Base-by-base conservation (phyloP, 2,888 invertebrate species). In the Netelia melanura region DNA sequence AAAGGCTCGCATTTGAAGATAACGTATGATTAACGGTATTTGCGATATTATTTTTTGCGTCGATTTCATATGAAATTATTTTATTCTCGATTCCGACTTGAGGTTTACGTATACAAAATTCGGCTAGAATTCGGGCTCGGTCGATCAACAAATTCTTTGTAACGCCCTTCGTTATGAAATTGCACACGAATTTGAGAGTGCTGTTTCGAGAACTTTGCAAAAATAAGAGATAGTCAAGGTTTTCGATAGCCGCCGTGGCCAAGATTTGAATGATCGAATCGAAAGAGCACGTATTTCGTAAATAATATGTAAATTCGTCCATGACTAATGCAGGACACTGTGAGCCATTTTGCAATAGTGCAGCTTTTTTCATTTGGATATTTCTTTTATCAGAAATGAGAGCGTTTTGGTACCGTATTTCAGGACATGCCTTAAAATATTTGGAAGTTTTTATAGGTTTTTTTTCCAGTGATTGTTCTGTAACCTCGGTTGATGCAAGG, bases 231-330 rank as follows among this genome's bases (percentile, higher is more conserved):
- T 82, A 82, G 65, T 70, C 81, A 10, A 25, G 14, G 58, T 82
- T 64, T 43, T 82, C 81, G 30, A 67, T 76, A 43, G 54, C 70
- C 11, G 81, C 81, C 9, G 56, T 82, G 43, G 71, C 38, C 6
- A 82, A 70, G 10, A 82, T 62, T 43, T 82, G 76, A 43, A 70
- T 65, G 10, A 82, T 23, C 38, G 81, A 76, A 68, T 82, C 81
- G 38, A 70, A 82, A 11, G 76, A 48, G 44, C 76, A 82, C 3
- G 76, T 76, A 48, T 64, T 70, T 23, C 38, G 70, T n/a, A 82
- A 25, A 54, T 70, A 43, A n/a, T 70, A 64, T 9, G 58, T 68
- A 54, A 64, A 14, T 11, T 48, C 67, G 17, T 81, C 68, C 81
- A 72, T 54, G 17, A 44, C 64, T 1, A 81, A 38, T 44, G 48